Base-by-base conservation (phyloP, 2,888 invertebrate species). In the Macropis europaea region DNA sequence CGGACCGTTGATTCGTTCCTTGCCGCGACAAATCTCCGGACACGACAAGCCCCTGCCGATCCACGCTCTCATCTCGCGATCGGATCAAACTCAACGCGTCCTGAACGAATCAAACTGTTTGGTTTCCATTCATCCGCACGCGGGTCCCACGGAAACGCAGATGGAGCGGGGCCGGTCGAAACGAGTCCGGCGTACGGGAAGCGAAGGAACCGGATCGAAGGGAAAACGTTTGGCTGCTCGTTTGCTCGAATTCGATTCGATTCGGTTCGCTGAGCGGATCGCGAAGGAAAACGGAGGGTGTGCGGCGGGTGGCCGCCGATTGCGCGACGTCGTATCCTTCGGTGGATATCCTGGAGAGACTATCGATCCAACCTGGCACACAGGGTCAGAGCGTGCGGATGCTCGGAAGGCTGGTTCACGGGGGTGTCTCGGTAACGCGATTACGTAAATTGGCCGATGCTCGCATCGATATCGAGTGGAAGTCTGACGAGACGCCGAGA, bases 381-480 rank as follows among this genome's bases (percentile, higher is more conserved):
- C 5, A 15, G 28, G 50, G 57, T 61, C 63, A 30, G 50, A 45
- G 56, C 45, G 42, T 32, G 28, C 42, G 42, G 52, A 50, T 36
- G 50, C 22, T 52, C 30, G 26, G 48, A 56, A 60, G 56, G 45
- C 28, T 56, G 63, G 60, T 74, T 63, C 36, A 24, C 56, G 30
- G 40, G 17, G 56, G 57, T 57, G 63, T 60, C 24, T 13, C 19
- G 13, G 68, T 84, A 84, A 86, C 73, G 77, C 79, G 83, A 85
- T 86, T 83, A 85, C 64, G 74, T 78, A 83, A 85, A 84, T 84
- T 84, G 84, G 79, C 81, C 77, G 81, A 83, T 77, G 84, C 84
- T 83, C 81, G 79, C 82, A 83, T 85, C 83, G 82, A 76, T 79
- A 82, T 85, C 84, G 82, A 84, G 84, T 80, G 77, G 75, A 73